phyloP scores from a whole-genome alignment of 2,888 invertebrate genomes.

The Synergus itoensis region DNA sequence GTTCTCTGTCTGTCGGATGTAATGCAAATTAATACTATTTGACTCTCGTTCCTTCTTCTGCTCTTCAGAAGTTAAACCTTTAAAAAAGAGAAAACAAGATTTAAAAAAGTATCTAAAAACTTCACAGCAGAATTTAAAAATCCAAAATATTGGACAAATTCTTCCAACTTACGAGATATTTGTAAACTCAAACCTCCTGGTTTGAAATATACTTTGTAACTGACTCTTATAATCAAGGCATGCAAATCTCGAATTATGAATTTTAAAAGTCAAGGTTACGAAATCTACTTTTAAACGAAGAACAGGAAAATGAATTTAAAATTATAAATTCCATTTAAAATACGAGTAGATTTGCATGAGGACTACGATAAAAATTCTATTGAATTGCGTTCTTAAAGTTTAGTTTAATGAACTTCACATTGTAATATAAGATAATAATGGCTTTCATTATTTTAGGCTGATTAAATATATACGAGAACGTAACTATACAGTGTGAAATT shows the following conservation, averaged over 20 bases:
- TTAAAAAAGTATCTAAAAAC: neutral
- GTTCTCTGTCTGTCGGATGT: slow-evolving; percentile 8
- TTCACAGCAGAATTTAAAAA: neutral
- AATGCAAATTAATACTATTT: neutral
- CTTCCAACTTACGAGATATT: too few species aligned
- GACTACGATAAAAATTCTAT: neutral
- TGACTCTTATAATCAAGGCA: neutral
- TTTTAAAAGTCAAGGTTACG: neutral
- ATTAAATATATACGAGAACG: slow-evolving; percentile 11
- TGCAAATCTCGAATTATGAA: neutral
- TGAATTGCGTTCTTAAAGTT: neutral
- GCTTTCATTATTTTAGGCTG: neutral
- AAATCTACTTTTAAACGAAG: neutral
- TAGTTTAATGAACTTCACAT: neutral
- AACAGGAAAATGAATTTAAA: too few species aligned
- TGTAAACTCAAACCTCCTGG: neutral
- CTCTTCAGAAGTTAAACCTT: neutral
- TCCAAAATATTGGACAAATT: neutral
- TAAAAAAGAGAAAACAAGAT: neutral
- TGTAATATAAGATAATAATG: neutral
- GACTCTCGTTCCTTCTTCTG: neutral
- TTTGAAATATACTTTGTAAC: neutral
- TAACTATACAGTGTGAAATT: neutral
- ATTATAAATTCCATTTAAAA: neutral
- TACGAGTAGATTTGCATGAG: neutral